phyloP scores from a whole-genome alignment of 2,797 vertebrate species.

The Trematomus bernacchii region DNA sequence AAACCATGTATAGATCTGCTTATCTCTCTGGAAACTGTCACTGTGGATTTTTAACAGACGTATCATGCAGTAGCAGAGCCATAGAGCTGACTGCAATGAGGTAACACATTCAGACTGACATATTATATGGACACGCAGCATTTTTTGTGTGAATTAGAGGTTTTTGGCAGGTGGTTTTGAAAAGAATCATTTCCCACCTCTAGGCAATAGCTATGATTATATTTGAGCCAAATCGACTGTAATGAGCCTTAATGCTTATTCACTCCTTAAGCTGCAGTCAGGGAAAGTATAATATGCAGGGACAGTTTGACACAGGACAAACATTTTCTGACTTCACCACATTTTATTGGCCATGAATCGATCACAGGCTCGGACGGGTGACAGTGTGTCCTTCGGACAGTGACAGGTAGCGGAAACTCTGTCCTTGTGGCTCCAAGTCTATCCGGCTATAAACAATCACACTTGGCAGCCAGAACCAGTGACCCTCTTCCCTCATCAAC shows the following conservation, averaged over 20 bases:
- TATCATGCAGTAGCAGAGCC: constrained; percentile 40
- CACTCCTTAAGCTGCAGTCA: constrained; percentile 22
- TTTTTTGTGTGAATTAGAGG: constrained; percentile 9
- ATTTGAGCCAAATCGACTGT: constrained; percentile 48
- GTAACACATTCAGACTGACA: constrained; percentile 56
- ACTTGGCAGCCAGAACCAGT: constrained; percentile 66
- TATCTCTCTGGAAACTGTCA: constrained; percentile 36
- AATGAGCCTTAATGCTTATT: constrained; percentile 40
- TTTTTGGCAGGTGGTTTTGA: constrained; percentile 34
- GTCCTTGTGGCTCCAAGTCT: constrained; percentile 65
- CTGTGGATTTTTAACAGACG: constrained; percentile 27
- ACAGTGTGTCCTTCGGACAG: constrained; percentile 36
- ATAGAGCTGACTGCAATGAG: constrained; percentile 48
- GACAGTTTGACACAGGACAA: constrained; percentile 44
- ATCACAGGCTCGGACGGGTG: constrained; percentile 33
- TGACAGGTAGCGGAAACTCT: constrained; percentile 62
- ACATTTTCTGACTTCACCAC: constrained; percentile 33
- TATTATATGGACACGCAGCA: constrained; percentile 43
- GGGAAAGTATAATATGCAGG: constrained; percentile 35
- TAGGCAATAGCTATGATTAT: constrained; percentile 15
- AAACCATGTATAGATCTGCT: constrained; percentile 59
- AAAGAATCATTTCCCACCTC: constrained; percentile 26
- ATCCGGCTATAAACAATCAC: constrained; percentile 72
- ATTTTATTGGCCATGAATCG: constrained; percentile 51
- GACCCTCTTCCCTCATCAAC: constrained; percentile 65